These are phyloP conservation scores for Micropoecilia bifurca DNA, from an alignment of 2,797 vertebrate species.

Conservation along the genomic window DNA sequence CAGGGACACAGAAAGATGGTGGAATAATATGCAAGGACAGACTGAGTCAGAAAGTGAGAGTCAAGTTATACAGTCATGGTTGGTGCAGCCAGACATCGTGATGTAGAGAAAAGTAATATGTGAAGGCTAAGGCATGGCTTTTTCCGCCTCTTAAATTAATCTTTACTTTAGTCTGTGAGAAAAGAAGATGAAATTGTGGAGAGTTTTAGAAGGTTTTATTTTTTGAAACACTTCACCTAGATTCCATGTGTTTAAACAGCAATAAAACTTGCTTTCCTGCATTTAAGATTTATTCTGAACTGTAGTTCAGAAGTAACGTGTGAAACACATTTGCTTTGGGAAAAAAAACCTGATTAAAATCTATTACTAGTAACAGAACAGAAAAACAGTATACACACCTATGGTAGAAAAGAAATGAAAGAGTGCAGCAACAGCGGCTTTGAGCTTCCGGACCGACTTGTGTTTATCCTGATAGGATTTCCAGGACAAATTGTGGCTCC, in stretches of 20 bases:
- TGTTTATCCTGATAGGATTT: background rate
- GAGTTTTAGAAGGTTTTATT: conserved; percentile 7
- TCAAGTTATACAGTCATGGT: conserved; percentile 41
- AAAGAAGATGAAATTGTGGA: background rate
- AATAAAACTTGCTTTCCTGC: background rate
- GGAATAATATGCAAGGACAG: conserved; percentile 55
- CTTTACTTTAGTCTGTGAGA: conserved; percentile 11
- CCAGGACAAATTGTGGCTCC: background rate
- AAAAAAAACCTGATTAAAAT: background rate
- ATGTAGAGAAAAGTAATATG: conserved; percentile 21
- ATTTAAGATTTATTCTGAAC: background rate
- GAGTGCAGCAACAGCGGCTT: background rate
- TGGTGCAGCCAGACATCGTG: conserved; percentile 32
- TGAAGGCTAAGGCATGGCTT: conserved; percentile 34
- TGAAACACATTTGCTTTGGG: background rate
- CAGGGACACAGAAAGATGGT: conserved; percentile 46
- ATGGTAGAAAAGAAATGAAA: background rate
- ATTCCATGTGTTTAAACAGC: background rate
- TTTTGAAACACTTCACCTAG: background rate
- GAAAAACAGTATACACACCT: background rate
- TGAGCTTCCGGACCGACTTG: background rate
- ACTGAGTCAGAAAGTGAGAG: conserved; percentile 34
- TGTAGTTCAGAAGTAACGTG: background rate
- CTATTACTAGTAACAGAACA: background rate
- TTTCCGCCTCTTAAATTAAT: conserved; percentile 17